Conservation (phyloP, 2,113 vertebrate species). For the Lynx canadensis region DNA sequence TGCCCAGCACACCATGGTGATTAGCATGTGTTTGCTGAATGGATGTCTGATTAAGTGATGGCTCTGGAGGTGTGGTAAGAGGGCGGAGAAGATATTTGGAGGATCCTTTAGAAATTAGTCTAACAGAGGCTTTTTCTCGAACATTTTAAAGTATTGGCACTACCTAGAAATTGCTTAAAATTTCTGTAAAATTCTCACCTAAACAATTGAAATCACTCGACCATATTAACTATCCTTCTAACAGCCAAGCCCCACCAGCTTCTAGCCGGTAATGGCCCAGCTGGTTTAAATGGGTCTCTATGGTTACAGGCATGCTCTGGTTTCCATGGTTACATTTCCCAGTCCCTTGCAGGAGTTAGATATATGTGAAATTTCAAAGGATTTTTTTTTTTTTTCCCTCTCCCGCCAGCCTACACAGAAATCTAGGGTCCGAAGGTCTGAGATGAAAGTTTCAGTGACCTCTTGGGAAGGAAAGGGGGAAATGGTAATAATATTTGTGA, state of each 20-base stretch:
- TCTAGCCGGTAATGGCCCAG: slow-evolving; percentile 57
- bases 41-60: background rate
- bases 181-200: background rate
- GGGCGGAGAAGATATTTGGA: background rate
- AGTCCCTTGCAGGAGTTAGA: slow-evolving; percentile 52
- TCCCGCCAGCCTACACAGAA: slow-evolving; percentile 40
- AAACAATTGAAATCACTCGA: slow-evolving; percentile 27
- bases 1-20: background rate
- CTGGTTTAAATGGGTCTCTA: slow-evolving; percentile 76
- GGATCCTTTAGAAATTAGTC: background rate
- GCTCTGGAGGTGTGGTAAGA: background rate
- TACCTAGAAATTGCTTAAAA: background rate
- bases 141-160: slow-evolving; percentile 13
- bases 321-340: slow-evolving; percentile 77
- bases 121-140: background rate
- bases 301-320: slow-evolving; percentile 75
- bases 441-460: slow-evolving; percentile 55
- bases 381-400: background rate
- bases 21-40: background rate
- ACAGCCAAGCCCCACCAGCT: slow-evolving; percentile 11
- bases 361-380: slow-evolving; percentile 69
- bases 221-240: slow-evolving; percentile 33
- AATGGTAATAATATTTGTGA: background rate
- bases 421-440: background rate
- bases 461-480: background rate